Base-by-base conservation (phyloP, 2,888 invertebrate genomes). In the Acanthococcus lagerstroemiae region DNA sequence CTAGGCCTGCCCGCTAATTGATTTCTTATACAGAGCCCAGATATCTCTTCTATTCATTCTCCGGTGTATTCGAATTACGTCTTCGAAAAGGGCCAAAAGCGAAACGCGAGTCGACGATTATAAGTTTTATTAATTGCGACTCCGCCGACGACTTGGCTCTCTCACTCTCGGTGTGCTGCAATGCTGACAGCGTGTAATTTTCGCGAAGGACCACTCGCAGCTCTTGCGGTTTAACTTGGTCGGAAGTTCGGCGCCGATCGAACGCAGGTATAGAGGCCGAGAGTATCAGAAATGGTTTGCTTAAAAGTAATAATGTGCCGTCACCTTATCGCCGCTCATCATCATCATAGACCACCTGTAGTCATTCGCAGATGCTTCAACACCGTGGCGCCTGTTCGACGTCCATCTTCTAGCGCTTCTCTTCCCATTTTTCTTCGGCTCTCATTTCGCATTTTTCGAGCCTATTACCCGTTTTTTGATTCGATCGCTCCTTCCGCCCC, bases 331-430 rank as follows among this genome's bases (percentile, higher is more conserved):
- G 46, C 30, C 37, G 27, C 63, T 63, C 54, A 63, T 63, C 61
- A 61, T 61, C 63, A 52, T 63, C 61, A 61, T 61, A 54, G 63
- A 63, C 63, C 63, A 63, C 63, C 63, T 63, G 63, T 63, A 63
- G 63, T 63, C 54, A 44, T 54, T 63, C 52, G 63, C 63, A 63
- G 63, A 63, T 63, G 63, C 37, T 63, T 54, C 24, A 37, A 54
- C 37, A 54, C 37, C 44, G 37, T 63, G 63, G 63, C 63, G 63
- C 63, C 63, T 63, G 24, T n/a, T 22, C 50, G 63, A 63, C 63
- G 37, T 27, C 37, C 22, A 52, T 52, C 21, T 22, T 52, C 52
- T 15, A 22, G 9, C 52, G 37, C 37, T 45, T 46, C 19, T 56
- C 37, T 22, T 27, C 21, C 37, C 21, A 37, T 56, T 37, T 37